phyloP scores from a whole-genome alignment of 2,797 vertebrate species.

The Propithecus deckenii region DNA sequence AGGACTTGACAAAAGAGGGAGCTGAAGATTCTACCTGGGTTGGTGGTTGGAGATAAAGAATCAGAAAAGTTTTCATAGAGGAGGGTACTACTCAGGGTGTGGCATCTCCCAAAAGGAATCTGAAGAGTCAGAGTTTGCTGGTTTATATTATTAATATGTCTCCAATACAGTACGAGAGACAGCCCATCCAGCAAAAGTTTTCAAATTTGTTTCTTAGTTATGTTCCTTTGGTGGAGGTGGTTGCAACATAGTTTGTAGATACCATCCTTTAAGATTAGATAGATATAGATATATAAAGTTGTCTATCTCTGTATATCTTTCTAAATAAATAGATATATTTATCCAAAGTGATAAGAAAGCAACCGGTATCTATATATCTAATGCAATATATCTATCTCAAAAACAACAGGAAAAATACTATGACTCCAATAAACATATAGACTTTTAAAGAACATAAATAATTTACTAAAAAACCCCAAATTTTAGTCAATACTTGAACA shows the following conservation, averaged over 20 bases:
- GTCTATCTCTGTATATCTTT: not conserved
- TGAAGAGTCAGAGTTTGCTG: not conserved
- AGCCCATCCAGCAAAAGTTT: not conserved
- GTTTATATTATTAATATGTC: not conserved
- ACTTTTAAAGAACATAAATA: not conserved
- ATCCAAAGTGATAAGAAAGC: not conserved
- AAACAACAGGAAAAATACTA: not conserved
- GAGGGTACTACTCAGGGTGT: not conserved
- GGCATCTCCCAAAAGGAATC: not conserved
- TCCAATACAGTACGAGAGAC: not conserved
- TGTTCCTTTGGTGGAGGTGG: not conserved
- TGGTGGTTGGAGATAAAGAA: not conserved
- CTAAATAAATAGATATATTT: not conserved
- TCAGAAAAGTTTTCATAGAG: not conserved
- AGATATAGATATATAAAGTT: not conserved
- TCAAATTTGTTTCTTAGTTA: not conserved
- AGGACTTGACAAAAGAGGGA: too few relatives aligned
- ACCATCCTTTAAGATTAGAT: not conserved
- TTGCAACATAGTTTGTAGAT: not conserved
- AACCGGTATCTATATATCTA: not conserved
- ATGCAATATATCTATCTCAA: not conserved
- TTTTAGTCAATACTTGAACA: not conserved
- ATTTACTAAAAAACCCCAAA: not conserved
- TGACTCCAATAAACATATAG: not conserved
- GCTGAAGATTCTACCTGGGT: not conserved